Evolutionary conservation across 1,140 invertebrate species (phyloP).

Genomic region (Caligus rogercresseyi): DNA sequence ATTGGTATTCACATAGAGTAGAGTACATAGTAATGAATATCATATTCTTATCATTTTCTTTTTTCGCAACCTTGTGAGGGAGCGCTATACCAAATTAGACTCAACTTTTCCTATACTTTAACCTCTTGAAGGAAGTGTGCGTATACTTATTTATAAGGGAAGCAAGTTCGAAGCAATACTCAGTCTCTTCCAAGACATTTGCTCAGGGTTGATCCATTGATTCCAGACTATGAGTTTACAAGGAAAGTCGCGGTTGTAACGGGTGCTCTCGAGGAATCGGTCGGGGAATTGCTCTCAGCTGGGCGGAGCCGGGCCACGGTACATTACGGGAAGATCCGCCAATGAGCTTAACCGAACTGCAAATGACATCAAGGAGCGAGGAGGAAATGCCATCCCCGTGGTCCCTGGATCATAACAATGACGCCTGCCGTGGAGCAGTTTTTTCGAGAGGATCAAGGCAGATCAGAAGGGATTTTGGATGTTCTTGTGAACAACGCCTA

Average conservation of each 20-base stretch:
- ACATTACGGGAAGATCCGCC: slow-evolving; percentile 11
- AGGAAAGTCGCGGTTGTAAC: slow-evolving; percentile 13
- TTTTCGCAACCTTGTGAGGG: no score
- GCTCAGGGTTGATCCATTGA: no score
- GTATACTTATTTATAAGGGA: no score
- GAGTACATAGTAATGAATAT: no score
- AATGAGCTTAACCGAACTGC: not conserved
- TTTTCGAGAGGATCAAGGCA: slow-evolving; percentile 4
- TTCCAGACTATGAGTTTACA: not conserved
- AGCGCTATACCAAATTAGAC: no score
- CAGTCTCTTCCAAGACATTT: no score
- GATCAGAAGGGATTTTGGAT: slow-evolving; percentile 13
- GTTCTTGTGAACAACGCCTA: slow-evolving; percentile 17
- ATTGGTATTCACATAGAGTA: no score
- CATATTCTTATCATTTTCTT: no score
- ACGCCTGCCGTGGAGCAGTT: not conserved
- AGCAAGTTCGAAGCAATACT: no score
- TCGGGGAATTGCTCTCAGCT: slow-evolving; percentile 11
- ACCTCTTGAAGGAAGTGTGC: no score
- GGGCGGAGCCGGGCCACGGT: slow-evolving; percentile 3
- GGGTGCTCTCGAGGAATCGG: slow-evolving; percentile 16
- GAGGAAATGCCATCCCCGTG: not conserved
- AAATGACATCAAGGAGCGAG: slow-evolving; percentile 3
- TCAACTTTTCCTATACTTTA: no score
- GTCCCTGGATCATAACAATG: slow-evolving; percentile 12